Base-by-base conservation (phyloP, 2,888 invertebrate genomes). In the Oscheius sp. region DNA sequence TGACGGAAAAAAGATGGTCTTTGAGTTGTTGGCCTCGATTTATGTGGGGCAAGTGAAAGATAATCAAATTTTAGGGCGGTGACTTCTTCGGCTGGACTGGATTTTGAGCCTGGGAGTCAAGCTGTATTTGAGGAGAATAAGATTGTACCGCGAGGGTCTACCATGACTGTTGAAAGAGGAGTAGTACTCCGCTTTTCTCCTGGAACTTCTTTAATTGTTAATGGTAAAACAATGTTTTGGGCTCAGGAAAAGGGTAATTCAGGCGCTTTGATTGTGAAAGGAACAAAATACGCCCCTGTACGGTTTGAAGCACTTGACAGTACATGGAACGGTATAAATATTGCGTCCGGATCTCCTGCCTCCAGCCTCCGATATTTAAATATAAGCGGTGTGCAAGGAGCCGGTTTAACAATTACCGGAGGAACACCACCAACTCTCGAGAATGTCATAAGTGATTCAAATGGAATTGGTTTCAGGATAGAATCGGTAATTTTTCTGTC, bases 321-420 rank as follows among this genome's bases (percentile, higher is more conserved):
- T 16, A 29, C 55, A 21, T 80, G 79, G 79, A 63, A 69, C 45
- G 79, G 79, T 18, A 69, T 80, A 1, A 52, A 52, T 5, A 77
- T 80, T 43, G 25, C 56, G 5, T 56, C 74, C 16, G 72, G 72
- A 16, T 72, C 56, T 6, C 61, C 73, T 12, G 73, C 69, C 7
- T 55, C 74, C 2, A 45, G 53, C 3, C 66, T 77, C 13, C 46
- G 41, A n/a, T 61, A 75, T 49, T 69, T 74, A 35, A 77, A 76
- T 7, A 76, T 80, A 23, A 68, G 58, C 55, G 75, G 77, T 21
- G 68, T 64, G 18, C 75, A 73, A 1, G 66, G 66, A 29, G 68
- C 74, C 27, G 79, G 73, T 13, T 46, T 80, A 0, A 72, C 61
- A 6, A 64, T 77, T 0, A 41, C 25, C 9, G 61, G 56, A 13